Percentiles rank a stretch among this genome's conserved stretches.
Conservation (phyloP, 2,113 vertebrate species). For the Ctenomys sociabilis region DNA sequence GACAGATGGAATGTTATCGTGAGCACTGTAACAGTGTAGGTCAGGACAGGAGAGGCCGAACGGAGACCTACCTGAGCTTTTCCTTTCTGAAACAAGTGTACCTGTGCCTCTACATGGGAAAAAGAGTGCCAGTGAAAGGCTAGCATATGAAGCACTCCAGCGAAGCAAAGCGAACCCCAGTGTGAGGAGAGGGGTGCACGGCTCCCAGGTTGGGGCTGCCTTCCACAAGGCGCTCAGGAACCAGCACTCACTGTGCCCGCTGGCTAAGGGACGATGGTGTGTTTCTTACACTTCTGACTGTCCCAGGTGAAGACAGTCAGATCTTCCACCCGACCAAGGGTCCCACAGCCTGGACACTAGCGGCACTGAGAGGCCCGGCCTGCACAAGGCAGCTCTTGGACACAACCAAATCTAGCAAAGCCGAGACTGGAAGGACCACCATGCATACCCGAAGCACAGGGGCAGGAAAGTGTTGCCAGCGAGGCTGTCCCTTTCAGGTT, state of each 20-base stretch:
- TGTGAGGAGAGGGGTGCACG: accelerated
- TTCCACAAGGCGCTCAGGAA: not conserved
- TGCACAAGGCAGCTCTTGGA: not conserved
- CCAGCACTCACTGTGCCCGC: not conserved
- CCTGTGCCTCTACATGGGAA: not conserved
- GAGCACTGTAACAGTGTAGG: not conserved
- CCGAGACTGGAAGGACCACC: not conserved
- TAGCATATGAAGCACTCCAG: not conserved
- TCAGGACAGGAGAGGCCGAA: not conserved
- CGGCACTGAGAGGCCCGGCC: not conserved
- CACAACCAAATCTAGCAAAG: not conserved
- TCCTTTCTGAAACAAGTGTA: not conserved
- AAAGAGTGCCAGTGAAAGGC: not conserved
- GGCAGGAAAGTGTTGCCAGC: accelerated
- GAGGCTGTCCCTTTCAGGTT: not conserved
- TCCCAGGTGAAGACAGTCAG: not conserved
- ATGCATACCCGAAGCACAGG: accelerated
- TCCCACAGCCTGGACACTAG: not conserved
- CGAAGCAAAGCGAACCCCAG: not conserved
- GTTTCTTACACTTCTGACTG: not conserved
- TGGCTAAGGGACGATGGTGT: not conserved
- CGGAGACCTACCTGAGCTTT: not conserved
- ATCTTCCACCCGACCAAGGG: no score
- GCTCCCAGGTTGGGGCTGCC: not conserved
- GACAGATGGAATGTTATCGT: not conserved